phyloP scores from a whole-genome alignment of 2,888 invertebrate species.

The Neuroscelio doddi region DNA sequence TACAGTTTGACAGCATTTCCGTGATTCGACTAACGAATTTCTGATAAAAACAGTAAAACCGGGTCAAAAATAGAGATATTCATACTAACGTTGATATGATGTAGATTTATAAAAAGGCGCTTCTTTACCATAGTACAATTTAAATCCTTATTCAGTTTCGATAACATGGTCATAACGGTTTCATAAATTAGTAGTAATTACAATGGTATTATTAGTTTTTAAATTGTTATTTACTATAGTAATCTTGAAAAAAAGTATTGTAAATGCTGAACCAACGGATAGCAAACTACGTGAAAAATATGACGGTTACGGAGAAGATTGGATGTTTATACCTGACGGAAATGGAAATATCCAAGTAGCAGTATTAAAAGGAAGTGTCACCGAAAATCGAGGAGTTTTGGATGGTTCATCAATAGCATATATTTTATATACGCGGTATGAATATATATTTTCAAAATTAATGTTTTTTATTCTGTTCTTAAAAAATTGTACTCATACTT shows the following conservation, averaged over 20 bases:
- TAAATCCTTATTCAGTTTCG: not conserved
- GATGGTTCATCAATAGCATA: constrained; percentile 57
- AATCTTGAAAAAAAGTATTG: not conserved
- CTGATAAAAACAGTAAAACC: constrained; percentile 35
- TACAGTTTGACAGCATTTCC: too few relatives aligned
- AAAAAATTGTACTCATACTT: too few relatives aligned
- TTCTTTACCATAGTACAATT: not conserved
- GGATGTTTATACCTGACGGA: constrained; percentile 72
- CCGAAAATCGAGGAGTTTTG: constrained; percentile 52
- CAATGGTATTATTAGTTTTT: not conserved
- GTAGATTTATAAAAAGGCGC: constrained; percentile 26
- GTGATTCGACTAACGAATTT: too few relatives aligned
- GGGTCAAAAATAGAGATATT: constrained; percentile 24
- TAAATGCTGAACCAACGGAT: constrained; percentile 23
- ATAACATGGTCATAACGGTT: not conserved
- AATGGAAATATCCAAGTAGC: constrained; percentile 68
- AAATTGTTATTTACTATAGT: not conserved
- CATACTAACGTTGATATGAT: constrained; percentile 21
- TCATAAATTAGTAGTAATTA: not conserved
- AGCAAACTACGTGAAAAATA: constrained; percentile 62
- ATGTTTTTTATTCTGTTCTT: not conserved
- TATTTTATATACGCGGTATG: constrained; percentile 65
- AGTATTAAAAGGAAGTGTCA: constrained; percentile 60
- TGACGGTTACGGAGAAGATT: constrained; percentile 69
- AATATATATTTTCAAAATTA: constrained; percentile 1